Conservation (phyloP, 2,113 vertebrate species). For the Heloderma charlesbogerti region DNA sequence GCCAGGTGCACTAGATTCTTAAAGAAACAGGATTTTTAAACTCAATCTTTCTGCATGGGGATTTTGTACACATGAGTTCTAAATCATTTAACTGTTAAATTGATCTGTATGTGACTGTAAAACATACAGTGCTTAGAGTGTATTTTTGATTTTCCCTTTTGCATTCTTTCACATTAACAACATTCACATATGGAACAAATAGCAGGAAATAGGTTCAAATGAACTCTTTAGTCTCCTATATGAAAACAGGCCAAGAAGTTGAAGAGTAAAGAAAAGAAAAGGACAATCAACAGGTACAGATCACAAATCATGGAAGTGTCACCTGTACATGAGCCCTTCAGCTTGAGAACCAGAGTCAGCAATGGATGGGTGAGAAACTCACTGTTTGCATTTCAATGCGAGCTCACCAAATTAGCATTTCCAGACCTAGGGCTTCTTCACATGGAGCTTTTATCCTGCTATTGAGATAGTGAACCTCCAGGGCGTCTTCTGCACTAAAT, state of each 20-base stretch:
- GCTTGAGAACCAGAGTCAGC: not conserved
- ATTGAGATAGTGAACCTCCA: too few species aligned
- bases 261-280: not conserved
- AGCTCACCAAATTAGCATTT: too few species aligned
- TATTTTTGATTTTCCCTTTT: slow-evolving; percentile 2
- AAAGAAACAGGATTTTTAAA: not conserved
- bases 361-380: too few species aligned
- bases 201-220: not conserved
- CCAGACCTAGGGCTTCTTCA: too few species aligned
- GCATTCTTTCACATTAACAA: not conserved
- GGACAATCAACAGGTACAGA: not conserved
- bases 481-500: too few species aligned
- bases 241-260: not conserved
- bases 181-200: not conserved
- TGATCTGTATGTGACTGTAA: not conserved
- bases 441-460: too few species aligned
- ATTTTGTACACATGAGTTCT: not conserved
- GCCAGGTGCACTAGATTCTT: not conserved
- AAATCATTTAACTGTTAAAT: not conserved
- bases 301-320: not conserved
- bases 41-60: not conserved
- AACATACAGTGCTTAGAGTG: not conserved
- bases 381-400: too few species aligned
- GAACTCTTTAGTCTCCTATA: not conserved
- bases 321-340: not conserved